A percentile compares a stretch with the other conserved stretches of the same genome.
Evolutionary conservation across 2,113 vertebrate species (phyloP).

Genomic region (Chroicocephalus ridibundus): DNA sequence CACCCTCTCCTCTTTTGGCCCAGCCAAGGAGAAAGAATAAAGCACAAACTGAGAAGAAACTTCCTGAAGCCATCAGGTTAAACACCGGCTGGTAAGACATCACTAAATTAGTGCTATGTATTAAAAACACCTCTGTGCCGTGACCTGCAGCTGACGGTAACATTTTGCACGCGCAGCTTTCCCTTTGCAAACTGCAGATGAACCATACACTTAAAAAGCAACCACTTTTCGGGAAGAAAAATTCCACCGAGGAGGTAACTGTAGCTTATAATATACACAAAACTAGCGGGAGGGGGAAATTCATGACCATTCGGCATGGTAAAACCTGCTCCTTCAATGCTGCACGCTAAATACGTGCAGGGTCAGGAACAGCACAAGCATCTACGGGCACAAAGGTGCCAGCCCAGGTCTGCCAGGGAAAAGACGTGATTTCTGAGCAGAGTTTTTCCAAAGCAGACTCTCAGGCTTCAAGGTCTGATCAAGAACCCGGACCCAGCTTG

Average conservation of each 20-base stretch:
- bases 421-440: background rate
- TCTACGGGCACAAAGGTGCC: background rate
- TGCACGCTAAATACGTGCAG: background rate
- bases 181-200: background rate
- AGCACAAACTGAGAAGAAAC: background rate
- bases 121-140: accelerated
- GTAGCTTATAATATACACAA: accelerated
- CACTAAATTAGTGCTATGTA: background rate
- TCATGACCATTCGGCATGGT: background rate
- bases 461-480: background rate
- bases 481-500: background rate
- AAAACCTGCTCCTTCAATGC: background rate
- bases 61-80: background rate
- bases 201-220: background rate
- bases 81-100: background rate
- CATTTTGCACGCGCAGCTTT: accelerated
- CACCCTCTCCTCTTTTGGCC: background rate
- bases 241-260: background rate
- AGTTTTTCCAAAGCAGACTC: background rate
- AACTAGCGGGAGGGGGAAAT: background rate
- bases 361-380: background rate
- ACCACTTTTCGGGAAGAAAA: background rate
- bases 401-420: background rate
- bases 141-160: background rate
- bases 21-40: background rate